Evolutionary conservation across 2,888 invertebrate genomes (phyloP), one percentile per base, ranked within the genome.

Genomic region (Abrostola triplasia): DNA sequence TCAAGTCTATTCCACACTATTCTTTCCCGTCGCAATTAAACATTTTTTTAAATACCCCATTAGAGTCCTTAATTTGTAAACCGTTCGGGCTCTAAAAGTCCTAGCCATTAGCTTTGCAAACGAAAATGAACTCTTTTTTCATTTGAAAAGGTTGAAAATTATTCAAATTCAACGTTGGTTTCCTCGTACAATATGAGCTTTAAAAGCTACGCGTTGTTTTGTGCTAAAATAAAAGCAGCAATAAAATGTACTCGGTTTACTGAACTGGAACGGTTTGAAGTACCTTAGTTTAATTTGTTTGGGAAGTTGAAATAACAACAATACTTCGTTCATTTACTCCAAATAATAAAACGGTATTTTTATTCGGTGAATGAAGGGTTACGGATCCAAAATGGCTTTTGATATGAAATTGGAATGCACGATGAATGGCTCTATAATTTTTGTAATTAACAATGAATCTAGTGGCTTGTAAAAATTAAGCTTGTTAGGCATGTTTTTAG

Each of bases 41-140:
- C 77, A 85, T 83, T 85, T 89, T 84, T 88, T 85, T 84, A 85
- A 86, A 83, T 85, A 84, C 81, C 83, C 81, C 84, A 85, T 87
- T 85, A 86, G 82, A 78, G 84, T 83, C 88, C 84, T 89, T 87
- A 86, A 89, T 89, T 89, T 88, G 85, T 85, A 80, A 82, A 71
- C 76, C 67, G 73, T 79, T 70, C 67, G 47, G 57, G 59, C 55
- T 66, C 59, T 71, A 69, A 79, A 74, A 66, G 79, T 65, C 65
- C 59, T 77, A 59, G 48, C 37, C 36, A 47, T 63, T 62, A 5
- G 6, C 9, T 47, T 11, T 11, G 6, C 62, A 55, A 52, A 36
- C 12, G 0, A 59, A 65, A 67, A 35, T 0, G 1, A 44, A 54
- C 50, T 59, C 35, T 64, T 55, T 5, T 0, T 0, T 0, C 0